Evolutionary conservation across 2,797 vertebrate genomes (phyloP).

Genomic region (Rhinoraja longicauda): DNA sequence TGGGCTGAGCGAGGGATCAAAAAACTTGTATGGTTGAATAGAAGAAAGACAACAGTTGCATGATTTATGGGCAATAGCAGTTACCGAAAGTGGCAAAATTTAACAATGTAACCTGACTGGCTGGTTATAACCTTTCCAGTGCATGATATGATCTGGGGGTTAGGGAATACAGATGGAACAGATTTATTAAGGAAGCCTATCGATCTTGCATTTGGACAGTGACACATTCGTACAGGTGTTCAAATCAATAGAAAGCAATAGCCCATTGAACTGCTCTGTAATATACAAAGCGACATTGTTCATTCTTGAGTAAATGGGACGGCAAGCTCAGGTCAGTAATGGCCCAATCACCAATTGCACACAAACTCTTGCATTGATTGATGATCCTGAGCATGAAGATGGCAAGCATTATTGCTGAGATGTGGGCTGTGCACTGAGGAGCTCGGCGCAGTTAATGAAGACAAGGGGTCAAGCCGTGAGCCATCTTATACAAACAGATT

Average conservation of each 20-base stretch:
- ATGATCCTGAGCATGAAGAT: background rate
- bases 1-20: background rate
- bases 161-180: background rate
- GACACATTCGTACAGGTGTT: constrained; percentile 32
- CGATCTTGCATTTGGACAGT: constrained; percentile 28
- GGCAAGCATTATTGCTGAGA: background rate
- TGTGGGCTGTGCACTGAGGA: background rate
- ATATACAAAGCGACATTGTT: constrained; percentile 8
- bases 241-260: constrained; percentile 31
- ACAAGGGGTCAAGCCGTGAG: background rate
- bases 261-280: background rate
- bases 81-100: background rate
- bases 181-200: constrained; percentile 26
- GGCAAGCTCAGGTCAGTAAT: background rate
- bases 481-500: background rate
- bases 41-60: background rate
- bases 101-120: background rate
- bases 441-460: background rate
- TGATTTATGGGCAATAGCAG: background rate
- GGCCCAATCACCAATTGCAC: background rate
- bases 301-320: background rate
- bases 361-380: constrained; percentile 5
- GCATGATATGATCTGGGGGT: background rate
- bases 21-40: background rate
- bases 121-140: background rate